Percentiles rank a stretch among this genome's conserved stretches.
phyloP scores from a whole-genome alignment of 1,140 invertebrate genomes.

The Octopus sinensis region DNA sequence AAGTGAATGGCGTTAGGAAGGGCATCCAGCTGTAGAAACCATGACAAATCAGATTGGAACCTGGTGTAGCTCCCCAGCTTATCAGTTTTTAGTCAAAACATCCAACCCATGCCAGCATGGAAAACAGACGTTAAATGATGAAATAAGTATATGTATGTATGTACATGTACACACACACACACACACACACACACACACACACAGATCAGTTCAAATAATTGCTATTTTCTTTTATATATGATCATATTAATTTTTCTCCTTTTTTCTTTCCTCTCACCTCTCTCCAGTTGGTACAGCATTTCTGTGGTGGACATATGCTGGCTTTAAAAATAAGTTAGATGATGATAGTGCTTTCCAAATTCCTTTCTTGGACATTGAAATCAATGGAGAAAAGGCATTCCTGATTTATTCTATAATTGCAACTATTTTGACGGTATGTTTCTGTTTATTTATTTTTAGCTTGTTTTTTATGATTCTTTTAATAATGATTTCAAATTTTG shows the following conservation, averaged over 20 bases:
- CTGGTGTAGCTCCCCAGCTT: too few relatives aligned
- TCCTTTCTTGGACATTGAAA: conserved; percentile 68
- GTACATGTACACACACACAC: too few relatives aligned
- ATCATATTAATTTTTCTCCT: neutral
- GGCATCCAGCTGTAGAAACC: too few relatives aligned
- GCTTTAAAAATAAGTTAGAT: conserved; percentile 71
- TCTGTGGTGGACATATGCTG: conserved; percentile 85
- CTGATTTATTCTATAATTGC: conserved; percentile 79
- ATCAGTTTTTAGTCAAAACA: too few relatives aligned
- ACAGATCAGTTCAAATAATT: neutral
- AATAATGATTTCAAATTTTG: too few relatives aligned
- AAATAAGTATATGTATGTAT: too few relatives aligned
- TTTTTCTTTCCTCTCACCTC: neutral
- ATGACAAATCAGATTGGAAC: too few relatives aligned
- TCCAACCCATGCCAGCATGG: too few relatives aligned
- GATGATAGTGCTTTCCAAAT: conserved; percentile 62
- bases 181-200: too few relatives aligned
- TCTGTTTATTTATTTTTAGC: neutral
- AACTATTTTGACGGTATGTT: conserved; percentile 78
- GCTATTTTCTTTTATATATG: conserved; percentile 20
- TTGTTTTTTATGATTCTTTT: too few relatives aligned
- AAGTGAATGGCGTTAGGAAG: too few relatives aligned
- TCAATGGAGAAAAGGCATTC: conserved; percentile 82
- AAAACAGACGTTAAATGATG: too few relatives aligned
- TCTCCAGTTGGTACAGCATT: conserved; percentile 69